Base-by-base conservation (phyloP, 2,113 vertebrate genomes). In the Apodemus sylvaticus region DNA sequence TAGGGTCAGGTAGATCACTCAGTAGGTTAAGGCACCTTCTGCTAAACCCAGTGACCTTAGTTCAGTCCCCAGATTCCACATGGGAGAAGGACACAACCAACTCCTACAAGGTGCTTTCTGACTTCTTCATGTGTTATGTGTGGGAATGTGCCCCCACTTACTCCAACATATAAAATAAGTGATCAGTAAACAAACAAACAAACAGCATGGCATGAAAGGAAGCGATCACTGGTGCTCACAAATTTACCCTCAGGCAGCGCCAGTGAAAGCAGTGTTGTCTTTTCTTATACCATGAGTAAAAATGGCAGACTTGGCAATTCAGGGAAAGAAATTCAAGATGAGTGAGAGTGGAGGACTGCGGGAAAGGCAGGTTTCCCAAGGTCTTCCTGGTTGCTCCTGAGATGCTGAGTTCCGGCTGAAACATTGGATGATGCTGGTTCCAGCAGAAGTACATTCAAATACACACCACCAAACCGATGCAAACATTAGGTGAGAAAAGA, bases 401-500 rank as follows among this genome's bases (percentile, higher is more conserved):
- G 77, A 83, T 51, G 36, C 31, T 42, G 76, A 93, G 14, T 95
- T 93, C 89, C 20, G 29, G 36, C 29, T 62, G 16, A 70, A 92
- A 62, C 36, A 17, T 0, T 86, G 74, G 82, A 76, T 12, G 22
- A 71, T 55, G 5, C 36, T 60, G 86, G 87, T 14, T n/a, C 55
- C 36, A 86, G 45, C 55, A 94, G 58, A 86, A 83, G 91, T 58
- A 81, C 79, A 86, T 96, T 55, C 85, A 82, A 53, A 94, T 29
- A 86, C 81, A 89, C 1, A n/a, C 51, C 88, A 87, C 55, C 83
- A 91, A 78, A 29, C 16, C 93, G 87, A n/a, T 12, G 26, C 88
- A 90, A 70, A 66, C 36, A n/a, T 64, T 90, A 94, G 81, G 51
- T 73, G 82, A 96, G 90, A 83, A 83, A 94, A 92, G 45, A 36